Evolutionary conservation across 2,888 invertebrate species (phyloP), one percentile per base, ranked within the genome.

Genomic region (Uropetala carovei): DNA sequence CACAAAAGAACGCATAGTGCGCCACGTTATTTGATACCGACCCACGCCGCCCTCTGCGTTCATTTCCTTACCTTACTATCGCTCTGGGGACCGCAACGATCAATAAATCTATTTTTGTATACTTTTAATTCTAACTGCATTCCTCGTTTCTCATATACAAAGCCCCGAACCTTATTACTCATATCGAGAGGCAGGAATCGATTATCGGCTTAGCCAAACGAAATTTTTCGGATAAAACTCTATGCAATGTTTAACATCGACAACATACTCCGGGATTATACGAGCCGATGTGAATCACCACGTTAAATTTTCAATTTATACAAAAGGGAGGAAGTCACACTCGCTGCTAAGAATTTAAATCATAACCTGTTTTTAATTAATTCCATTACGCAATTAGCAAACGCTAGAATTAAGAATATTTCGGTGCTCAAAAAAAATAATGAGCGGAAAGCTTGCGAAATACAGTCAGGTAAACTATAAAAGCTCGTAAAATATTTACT

Each of bases 81-180:
- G 56, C 89, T 89, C 60, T 30, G 89, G 16, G 89, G 64, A n/a
- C 68, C 18, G n/a, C 43, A 57, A 8, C 56, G 89, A 89, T 89
- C 89, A 89, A 89, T 89, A 89, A 89, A 89, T 89, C 89, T 89
- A 68, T 89, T 89, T 86, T 89, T 89, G 89, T 89, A 64, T 68
- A 89, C 89, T 89, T 89, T 89, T 89, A 89, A 89, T 89, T 89
- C 89, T 43, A 60, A 89, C 89, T 89, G 89, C 89, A 89, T 89
- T 89, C 89, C 89, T 43, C 89, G 89, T 89, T 89, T 89, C 89
- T 30, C 89, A 89, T 89, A 89, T 64, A 89, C 89, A 89, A 89
- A 89, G 89, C 64, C 89, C 89, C 89, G 43, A 64, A 89, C 89
- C 64, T 89, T 89, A 89, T 89, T 64, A 64, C 89, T 89, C 30